Evolutionary conservation across 2,113 vertebrate genomes (phyloP).

Genomic region (Bettongia penicillata): DNA sequence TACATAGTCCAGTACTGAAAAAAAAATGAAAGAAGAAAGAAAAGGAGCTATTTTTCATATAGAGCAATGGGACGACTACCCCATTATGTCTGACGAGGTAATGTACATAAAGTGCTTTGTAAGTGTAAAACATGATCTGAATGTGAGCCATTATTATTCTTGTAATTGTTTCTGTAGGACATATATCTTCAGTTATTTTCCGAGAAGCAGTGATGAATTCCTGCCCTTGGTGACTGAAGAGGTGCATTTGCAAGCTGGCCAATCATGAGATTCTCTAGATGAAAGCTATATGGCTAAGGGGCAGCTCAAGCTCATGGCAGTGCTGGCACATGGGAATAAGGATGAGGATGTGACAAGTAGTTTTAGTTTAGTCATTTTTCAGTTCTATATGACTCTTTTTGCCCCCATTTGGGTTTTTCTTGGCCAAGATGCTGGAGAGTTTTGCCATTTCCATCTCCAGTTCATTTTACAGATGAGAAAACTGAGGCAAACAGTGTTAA

Average conservation of each 20-base stretch:
- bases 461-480: background rate
- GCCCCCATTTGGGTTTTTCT: background rate
- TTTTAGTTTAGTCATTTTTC: background rate
- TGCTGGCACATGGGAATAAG: background rate
- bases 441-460: background rate
- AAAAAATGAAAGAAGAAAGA: background rate
- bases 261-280: background rate
- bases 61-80: background rate
- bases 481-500: background rate
- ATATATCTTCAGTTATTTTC: background rate
- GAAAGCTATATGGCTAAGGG: background rate
- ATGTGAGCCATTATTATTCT: background rate
- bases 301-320: background rate
- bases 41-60: background rate
- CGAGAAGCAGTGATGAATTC: background rate
- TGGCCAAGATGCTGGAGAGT: background rate
- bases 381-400: background rate
- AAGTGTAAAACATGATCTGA: background rate
- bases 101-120: background rate
- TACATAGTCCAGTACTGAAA: background rate
- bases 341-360: background rate
- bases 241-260: background rate
- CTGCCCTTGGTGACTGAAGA: background rate
- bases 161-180: background rate
- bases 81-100: background rate